Conservation (phyloP, 1,140 invertebrate genomes). For the Psix sp. region DNA sequence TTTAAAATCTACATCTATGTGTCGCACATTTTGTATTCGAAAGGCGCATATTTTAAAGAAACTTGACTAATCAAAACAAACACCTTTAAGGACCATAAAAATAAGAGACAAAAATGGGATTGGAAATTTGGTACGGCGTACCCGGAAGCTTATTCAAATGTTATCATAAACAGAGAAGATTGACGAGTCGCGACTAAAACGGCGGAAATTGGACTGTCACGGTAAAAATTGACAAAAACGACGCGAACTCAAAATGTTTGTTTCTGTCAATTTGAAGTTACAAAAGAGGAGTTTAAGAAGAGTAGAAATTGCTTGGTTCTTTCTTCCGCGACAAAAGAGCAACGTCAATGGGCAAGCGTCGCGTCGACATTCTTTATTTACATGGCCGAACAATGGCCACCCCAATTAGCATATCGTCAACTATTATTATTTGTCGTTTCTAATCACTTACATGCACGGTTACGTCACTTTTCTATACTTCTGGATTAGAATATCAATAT, state of each 20-base stretch:
- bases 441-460: slow-evolving; percentile 17
- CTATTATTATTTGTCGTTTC: slow-evolving; percentile 21
- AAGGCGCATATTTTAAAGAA: too few relatives aligned
- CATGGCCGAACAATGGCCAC: slow-evolving; percentile 22
- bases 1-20: slow-evolving; percentile 32
- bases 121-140: too few relatives aligned
- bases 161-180: too few relatives aligned
- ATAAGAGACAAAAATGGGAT: too few relatives aligned
- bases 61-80: too few relatives aligned
- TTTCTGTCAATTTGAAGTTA: slow-evolving; percentile 33
- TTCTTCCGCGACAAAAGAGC: slow-evolving; percentile 27
- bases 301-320: slow-evolving; percentile 30
- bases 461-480: slow-evolving; percentile 18
- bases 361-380: slow-evolving; percentile 41
- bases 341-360: slow-evolving; percentile 16
- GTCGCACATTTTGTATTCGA: slow-evolving; percentile 2
- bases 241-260: not conserved
- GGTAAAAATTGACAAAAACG: not conserved
- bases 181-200: too few relatives aligned
- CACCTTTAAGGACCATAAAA: too few relatives aligned
- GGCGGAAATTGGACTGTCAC: too few relatives aligned
- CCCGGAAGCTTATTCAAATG: too few relatives aligned
- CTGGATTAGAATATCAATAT: too few relatives aligned
- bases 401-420: slow-evolving; percentile 29
- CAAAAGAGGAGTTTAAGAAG: slow-evolving; percentile 32